A percentile compares a stretch with the other conserved stretches of the same genome.
phyloP scores from a whole-genome alignment of 2,888 invertebrate species.

The Tenthredo scrophulariae region DNA sequence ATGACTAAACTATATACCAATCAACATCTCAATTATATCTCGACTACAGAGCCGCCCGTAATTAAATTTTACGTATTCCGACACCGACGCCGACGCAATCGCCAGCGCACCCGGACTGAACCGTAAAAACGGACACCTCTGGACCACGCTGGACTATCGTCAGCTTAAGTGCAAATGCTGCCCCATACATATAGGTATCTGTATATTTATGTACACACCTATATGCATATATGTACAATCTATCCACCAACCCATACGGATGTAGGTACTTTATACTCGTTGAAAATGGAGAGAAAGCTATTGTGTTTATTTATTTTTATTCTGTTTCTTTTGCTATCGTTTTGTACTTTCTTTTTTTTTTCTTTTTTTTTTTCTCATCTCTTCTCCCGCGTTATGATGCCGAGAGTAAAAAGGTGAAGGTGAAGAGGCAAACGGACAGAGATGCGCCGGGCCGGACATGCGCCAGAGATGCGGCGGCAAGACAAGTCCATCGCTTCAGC shows the following conservation, averaged over 20 bases:
- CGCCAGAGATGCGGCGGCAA: constrained; percentile 46
- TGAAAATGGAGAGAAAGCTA: constrained; percentile 40
- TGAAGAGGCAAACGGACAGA: constrained; percentile 46
- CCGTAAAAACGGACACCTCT: constrained; percentile 47
- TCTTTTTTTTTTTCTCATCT: background rate
- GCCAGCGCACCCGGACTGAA: constrained; percentile 31
- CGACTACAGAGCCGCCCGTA: constrained; percentile 4
- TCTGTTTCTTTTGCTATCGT: background rate
- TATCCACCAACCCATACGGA: constrained; percentile 25
- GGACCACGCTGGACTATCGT: constrained; percentile 5
- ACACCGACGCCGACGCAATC: constrained; percentile 40
- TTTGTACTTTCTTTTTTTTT: background rate
- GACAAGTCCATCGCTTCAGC: constrained; percentile 46
- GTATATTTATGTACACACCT: background rate
- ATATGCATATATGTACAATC: background rate
- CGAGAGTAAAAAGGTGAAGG: constrained; percentile 46
- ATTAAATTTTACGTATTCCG: constrained; percentile 49
- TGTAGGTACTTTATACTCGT: constrained; percentile 24
- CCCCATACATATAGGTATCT: background rate
- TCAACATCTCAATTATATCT: constrained; percentile 47
- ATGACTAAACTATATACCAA: constrained; percentile 32
- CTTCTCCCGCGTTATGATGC: constrained; percentile 8
- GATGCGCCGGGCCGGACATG: constrained; percentile 45
- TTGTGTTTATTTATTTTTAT: constrained; percentile 44
- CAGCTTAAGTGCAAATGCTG: constrained; percentile 32